Evolutionary conservation across 1,140 invertebrate genomes (phyloP).

Genomic region (Rhynchophorus ferrugineus): DNA sequence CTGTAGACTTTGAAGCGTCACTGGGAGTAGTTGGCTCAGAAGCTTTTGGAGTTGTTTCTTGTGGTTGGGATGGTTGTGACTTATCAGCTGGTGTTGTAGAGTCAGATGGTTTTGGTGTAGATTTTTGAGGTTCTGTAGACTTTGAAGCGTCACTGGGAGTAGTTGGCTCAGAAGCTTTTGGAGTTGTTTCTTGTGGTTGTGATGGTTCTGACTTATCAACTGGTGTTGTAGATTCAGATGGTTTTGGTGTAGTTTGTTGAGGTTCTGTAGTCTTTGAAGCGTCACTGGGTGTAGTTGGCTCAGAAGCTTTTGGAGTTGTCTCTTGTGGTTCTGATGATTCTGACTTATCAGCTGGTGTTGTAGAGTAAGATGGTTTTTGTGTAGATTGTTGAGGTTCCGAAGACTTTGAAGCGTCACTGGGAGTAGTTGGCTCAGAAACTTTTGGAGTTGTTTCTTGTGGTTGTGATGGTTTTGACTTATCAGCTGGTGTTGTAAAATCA

Average conservation of each 20-base stretch:
- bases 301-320: constrained; percentile 1
- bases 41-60: not conserved
- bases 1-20: not conserved
- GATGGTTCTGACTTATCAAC: too few species aligned
- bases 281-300: constrained; percentile 3
- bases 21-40: not conserved
- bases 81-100: too few species aligned
- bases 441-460: not conserved
- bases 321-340: not conserved
- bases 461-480: not conserved
- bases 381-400: not conserved
- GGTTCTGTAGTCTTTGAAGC: not conserved
- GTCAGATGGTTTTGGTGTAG: not conserved
- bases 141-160: too few species aligned
- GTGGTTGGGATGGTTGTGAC: too few species aligned
- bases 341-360: not conserved
- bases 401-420: not conserved
- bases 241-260: not conserved
- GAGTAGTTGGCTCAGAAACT: not conserved
- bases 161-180: too few species aligned
- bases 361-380: not conserved
- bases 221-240: not conserved
- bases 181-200: too few species aligned
- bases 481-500: constrained; percentile 6
- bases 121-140: constrained; percentile 5